phyloP scores from a whole-genome alignment of 2,113 vertebrate genomes.

The Marmota monax region DNA sequence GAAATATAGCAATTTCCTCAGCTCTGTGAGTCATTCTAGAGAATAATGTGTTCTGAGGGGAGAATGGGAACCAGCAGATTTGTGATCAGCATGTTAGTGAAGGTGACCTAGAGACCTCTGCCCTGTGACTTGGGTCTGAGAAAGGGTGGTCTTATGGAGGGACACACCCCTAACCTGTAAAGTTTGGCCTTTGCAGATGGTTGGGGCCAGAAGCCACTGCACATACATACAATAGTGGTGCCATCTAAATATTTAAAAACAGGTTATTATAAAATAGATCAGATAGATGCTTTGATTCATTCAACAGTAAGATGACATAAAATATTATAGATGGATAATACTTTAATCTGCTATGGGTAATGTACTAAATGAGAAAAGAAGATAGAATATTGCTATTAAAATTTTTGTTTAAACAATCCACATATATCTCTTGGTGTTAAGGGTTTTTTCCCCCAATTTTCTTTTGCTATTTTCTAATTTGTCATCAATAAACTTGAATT shows the following conservation, averaged over 20 bases:
- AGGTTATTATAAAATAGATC: not conserved
- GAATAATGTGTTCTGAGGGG: not conserved
- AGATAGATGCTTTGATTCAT: not conserved
- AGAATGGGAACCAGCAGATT: not conserved
- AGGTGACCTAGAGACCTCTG: not conserved
- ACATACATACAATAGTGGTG: not conserved
- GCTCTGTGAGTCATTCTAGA: not conserved
- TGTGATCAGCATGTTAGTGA: not conserved
- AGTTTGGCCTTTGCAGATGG: not conserved
- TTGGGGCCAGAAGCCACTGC: not conserved
- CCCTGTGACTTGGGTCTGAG: not conserved
- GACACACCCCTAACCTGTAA: not conserved
- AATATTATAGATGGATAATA: not conserved
- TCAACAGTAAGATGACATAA: not conserved
- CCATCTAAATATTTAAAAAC: not conserved
- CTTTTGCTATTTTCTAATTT: not conserved
- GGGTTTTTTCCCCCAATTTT: not conserved
- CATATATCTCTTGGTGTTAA: not conserved
- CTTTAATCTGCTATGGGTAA: conserved; percentile 9
- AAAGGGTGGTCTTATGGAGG: not conserved
- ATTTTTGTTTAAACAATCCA: not conserved
- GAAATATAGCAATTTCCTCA: not conserved
- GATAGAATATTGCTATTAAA: not conserved
- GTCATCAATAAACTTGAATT: not conserved
- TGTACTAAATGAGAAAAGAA: not conserved